Percentiles rank a stretch among this genome's conserved stretches.
phyloP scores from a whole-genome alignment of 2,888 invertebrate genomes.

The Calliopum simillimum region DNA sequence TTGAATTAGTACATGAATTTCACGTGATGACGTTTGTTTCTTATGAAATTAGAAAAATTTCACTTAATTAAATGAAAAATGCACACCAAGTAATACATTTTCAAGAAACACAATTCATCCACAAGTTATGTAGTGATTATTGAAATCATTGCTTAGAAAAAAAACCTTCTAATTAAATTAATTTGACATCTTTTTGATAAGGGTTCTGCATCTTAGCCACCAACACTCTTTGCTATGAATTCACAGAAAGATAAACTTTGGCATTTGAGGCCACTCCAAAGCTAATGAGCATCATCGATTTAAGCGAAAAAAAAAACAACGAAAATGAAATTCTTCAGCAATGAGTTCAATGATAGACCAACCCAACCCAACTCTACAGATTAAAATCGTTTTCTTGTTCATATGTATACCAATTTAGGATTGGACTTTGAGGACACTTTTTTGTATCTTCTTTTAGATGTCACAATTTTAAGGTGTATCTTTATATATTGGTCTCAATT shows the following conservation, averaged over 20 bases:
- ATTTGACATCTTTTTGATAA: conserved; percentile 41
- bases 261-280: conserved; percentile 4
- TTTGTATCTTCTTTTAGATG: background rate
- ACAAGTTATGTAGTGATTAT: no score
- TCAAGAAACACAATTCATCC: no score
- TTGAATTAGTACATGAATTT: no score
- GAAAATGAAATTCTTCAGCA: conserved; percentile 6
- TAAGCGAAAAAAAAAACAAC: no score
- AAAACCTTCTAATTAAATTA: conserved; percentile 40
- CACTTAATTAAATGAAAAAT: no score
- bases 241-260: background rate
- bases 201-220: conserved; percentile 28
- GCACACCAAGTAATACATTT: no score
- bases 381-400: background rate
- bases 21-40: no score
- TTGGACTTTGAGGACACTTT: no score
- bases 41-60: no score
- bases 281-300: conserved; percentile 4
- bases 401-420: no score
- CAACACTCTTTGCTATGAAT: background rate
- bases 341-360: conserved; percentile 15
- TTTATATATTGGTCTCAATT: no score
- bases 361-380: background rate
- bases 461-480: background rate
- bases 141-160: no score